Percentiles rank a stretch among this genome's conserved stretches.
phyloP scores from a whole-genome alignment of 2,797 vertebrate species.

The Silurus lanzhouensis region DNA sequence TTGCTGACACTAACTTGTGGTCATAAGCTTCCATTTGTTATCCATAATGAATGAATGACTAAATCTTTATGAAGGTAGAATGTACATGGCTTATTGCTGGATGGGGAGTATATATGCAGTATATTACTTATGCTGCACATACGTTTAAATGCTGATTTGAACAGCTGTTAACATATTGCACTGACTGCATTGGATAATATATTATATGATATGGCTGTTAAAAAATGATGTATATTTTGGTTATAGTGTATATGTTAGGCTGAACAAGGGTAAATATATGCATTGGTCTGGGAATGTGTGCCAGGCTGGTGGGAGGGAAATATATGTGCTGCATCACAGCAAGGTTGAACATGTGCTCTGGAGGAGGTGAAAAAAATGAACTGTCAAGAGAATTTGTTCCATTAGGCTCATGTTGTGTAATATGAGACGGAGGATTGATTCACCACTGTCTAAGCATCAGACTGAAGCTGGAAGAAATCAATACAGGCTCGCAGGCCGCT shows the following conservation, averaged over 20 bases:
- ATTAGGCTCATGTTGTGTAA: slow-evolving; percentile 56
- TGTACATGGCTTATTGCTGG: not conserved
- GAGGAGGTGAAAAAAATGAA: slow-evolving; percentile 47
- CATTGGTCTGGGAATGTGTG: slow-evolving; percentile 16
- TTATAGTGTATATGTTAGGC: not conserved
- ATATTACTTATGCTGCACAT: not conserved
- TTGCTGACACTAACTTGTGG: not conserved
- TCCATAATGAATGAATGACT: not conserved
- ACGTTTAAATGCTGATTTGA: not conserved
- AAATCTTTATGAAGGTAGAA: not conserved
- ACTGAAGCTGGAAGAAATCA: slow-evolving; percentile 48
- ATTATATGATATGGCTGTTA: not conserved
- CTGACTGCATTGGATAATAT: not conserved
- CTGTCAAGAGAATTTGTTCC: slow-evolving; percentile 51
- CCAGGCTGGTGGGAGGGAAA: slow-evolving; percentile 32
- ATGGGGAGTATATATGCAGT: not conserved
- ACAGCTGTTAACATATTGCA: slow-evolving; percentile 17
- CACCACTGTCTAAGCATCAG: slow-evolving; percentile 36
- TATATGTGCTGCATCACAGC: slow-evolving; percentile 34
- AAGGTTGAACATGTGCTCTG: slow-evolving; percentile 42
- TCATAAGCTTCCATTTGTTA: not conserved
- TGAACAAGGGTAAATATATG: slow-evolving; percentile 12
- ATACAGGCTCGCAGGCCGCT: slow-evolving; percentile 43
- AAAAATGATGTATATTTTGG: slow-evolving; percentile 6
- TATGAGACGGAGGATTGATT: slow-evolving; percentile 53